Conservation (phyloP, 2,113 vertebrate species). For the Gobius niger region DNA sequence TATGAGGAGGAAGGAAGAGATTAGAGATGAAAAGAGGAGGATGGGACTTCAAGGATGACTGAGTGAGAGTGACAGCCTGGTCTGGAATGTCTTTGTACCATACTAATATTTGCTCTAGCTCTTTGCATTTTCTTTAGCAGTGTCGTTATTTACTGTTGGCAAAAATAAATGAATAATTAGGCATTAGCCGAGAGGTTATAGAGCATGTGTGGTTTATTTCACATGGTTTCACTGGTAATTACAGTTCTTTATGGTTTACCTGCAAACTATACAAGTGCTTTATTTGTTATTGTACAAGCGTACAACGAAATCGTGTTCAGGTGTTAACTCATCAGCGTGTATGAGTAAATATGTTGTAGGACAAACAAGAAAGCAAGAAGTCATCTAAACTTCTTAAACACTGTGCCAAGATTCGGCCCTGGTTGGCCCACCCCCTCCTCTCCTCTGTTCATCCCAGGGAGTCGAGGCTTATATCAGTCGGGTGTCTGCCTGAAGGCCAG, state of each 20-base stretch:
- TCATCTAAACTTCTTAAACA: slow-evolving; percentile 36
- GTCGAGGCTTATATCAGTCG: slow-evolving; percentile 48
- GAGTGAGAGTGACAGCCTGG: slow-evolving; percentile 65
- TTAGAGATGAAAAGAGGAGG: slow-evolving; percentile 33
- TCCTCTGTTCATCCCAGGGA: slow-evolving; percentile 34
- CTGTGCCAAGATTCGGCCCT: slow-evolving; percentile 42
- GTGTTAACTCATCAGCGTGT: slow-evolving; percentile 22
- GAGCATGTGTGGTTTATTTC: slow-evolving; percentile 51
- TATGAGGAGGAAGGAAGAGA: slow-evolving; percentile 15
- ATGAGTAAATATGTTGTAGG: slow-evolving; percentile 1
- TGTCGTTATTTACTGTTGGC: slow-evolving; percentile 72
- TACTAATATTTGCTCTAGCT: slow-evolving; percentile 78
- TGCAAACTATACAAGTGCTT: too few species aligned
- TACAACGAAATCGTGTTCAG: too few species aligned
- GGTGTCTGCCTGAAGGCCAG: slow-evolving; percentile 67
- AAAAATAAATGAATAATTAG: slow-evolving; percentile 71
- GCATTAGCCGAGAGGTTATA: slow-evolving; percentile 70
- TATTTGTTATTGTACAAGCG: too few species aligned
- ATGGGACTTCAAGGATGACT: slow-evolving; percentile 57
- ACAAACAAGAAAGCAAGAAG: slow-evolving; percentile 28
- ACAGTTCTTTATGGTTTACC: background rate
- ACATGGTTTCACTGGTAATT: background rate
- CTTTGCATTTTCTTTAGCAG: slow-evolving; percentile 66
- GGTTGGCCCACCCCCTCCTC: slow-evolving; percentile 9
- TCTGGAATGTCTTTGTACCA: slow-evolving; percentile 76